Base-by-base conservation (phyloP, 2,888 invertebrate species). In the Matsumyia berberina region DNA sequence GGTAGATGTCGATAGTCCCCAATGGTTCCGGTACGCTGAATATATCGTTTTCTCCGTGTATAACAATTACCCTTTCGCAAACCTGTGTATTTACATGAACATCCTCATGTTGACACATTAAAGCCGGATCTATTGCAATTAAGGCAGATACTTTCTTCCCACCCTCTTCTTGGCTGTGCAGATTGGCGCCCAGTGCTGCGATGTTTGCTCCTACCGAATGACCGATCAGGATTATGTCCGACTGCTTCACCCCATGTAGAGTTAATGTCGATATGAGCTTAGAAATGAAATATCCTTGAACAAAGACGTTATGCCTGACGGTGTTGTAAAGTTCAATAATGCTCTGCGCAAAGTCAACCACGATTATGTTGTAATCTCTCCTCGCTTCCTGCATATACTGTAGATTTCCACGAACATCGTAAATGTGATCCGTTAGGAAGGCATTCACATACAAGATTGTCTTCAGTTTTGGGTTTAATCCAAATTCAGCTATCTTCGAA, bases 141-240 rank as follows among this genome's bases (percentile, higher is more conserved):
- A 73, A 24, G n/a, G 17, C 9, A 2, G 62, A 15, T 11, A 73
- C 4, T 11, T 73, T 73, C 9, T 15, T 35, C 1, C 42, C 51
- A 0, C 17, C 24, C 7, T 9, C 5, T 8, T 49, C 31, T 19
- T 73, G 11, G 17, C 53, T 0, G 53, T 37, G 15, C 4, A 19
- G 3, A 87, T 86, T 0, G 9, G 90, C 89, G 0, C 88, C 91
- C 49, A 90, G 24, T 0, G 90, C 90, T 0, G 90, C 90, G 12
- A 89, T 89, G 83, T 91, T 90, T 0, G 90, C 90, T 5, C 91
- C 91, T 53, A 90, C 90, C 4, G 91, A 90, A 39, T 91, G 91
- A 0, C 90, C 91, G 0, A 88, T 89, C 39, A 91, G 37, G 0
- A 88, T 90, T 0, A 90, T 87, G 44, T 89, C 87, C 37, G 35